Percentiles rank a stretch among this genome's conserved stretches.
Conservation (phyloP, 37 sponge, comb jelly and placozoan species). For the Chondrilla cf. caribensis region DNA sequence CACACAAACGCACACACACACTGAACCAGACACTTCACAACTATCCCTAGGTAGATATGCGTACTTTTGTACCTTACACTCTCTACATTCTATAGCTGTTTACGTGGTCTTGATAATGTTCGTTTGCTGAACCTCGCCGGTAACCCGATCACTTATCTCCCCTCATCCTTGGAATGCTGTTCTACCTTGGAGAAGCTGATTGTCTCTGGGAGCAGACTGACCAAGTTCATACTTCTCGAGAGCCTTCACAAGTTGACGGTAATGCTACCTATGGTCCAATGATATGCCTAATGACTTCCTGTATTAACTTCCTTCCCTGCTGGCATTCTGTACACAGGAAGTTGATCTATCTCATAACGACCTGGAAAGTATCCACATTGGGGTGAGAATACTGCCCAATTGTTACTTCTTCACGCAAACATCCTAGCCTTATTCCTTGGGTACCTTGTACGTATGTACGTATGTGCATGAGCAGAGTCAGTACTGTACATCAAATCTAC, state of each 20-base stretch:
- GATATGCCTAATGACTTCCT: no score
- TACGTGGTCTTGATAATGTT: constrained; percentile 25
- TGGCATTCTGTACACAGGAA: background rate
- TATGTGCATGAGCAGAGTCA: no score
- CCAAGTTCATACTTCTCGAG: constrained; percentile 35
- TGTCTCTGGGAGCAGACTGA: constrained; percentile 50
- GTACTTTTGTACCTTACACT: no score
- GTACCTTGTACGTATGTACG: no score
- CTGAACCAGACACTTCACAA: no score
- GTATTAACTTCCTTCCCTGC: no score
- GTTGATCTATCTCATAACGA: constrained; percentile 9
- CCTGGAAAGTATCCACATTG: background rate
- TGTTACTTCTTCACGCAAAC: background rate
- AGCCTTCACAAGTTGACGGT: background rate
- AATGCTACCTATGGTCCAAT: background rate
- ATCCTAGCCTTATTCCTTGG: no score
- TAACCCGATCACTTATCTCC: constrained; percentile 49
- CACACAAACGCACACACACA: no score
- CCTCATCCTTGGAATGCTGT: constrained; percentile 36
- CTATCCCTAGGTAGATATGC: no score
- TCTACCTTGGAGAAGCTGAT: constrained; percentile 43
- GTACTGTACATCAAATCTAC: no score
- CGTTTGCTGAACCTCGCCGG: constrained; percentile 64
- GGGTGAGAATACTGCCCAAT: background rate
- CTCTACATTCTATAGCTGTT: no score